Conservation (phyloP, 1,140 invertebrate genomes). For the Bombus confusus region DNA sequence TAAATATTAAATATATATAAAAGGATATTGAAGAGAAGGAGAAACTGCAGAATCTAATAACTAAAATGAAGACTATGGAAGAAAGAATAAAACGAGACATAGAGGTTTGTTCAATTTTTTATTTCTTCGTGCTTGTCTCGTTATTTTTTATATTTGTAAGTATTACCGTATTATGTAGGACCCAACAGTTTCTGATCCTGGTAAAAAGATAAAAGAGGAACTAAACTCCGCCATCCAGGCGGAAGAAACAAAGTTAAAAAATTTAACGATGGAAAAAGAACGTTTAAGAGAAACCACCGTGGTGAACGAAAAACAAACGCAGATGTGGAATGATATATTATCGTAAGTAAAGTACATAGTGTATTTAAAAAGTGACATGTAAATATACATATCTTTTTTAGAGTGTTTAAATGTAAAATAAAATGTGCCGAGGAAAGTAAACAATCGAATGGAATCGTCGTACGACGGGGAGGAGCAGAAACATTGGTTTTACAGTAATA, state of each 20-base stretch:
- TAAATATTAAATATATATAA: neutral
- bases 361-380: conserved; percentile 15
- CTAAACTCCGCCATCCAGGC: conserved; percentile 66
- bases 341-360: conserved; percentile 73
- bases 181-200: conserved; percentile 61
- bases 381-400: conserved; percentile 58
- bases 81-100: conserved; percentile 72
- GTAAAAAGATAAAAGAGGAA: conserved; percentile 70
- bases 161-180: conserved; percentile 42
- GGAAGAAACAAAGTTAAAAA: conserved; percentile 70
- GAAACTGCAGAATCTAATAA: conserved; percentile 59
- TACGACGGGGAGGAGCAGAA: conserved; percentile 80
- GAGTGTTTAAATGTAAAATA: conserved; percentile 81
- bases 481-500: conserved; percentile 80
- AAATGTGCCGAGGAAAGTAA: conserved; percentile 78
- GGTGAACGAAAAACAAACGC: conserved; percentile 84
- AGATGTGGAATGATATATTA: conserved; percentile 87
- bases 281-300: conserved; percentile 83
- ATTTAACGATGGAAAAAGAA: conserved; percentile 85
- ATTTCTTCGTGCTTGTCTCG: neutral
- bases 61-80: conserved; percentile 70
- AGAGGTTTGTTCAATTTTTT: conserved; percentile 56
- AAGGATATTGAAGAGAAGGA: conserved; percentile 66
- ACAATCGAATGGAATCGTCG: conserved; percentile 78
- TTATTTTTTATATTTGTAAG: neutral